A percentile compares a stretch with the other conserved stretches of the same genome.
Evolutionary conservation across 2,797 vertebrate genomes (phyloP).

Genomic region (Rhynchonycteris naso): DNA sequence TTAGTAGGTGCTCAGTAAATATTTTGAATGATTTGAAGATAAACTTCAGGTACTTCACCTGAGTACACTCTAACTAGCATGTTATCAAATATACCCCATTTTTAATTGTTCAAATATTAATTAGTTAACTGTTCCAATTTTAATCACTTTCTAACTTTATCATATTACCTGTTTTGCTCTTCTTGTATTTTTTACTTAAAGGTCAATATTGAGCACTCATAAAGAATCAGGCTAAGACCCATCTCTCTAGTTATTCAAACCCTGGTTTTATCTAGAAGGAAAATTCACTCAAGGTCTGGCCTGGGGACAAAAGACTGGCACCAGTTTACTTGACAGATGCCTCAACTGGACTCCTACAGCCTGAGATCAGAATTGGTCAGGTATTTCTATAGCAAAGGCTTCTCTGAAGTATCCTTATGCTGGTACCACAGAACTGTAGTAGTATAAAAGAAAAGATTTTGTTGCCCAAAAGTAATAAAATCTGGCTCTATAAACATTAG

Average conservation of each 20-base stretch:
- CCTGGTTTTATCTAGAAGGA: background rate
- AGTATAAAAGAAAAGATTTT: background rate
- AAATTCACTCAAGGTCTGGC: background rate
- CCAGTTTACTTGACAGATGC: background rate
- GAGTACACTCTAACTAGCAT: background rate
- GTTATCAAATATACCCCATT: background rate
- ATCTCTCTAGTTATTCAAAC: background rate
- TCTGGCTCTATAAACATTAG: background rate
- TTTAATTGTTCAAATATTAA: background rate
- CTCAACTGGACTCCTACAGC: background rate
- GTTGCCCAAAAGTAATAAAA: slow-evolving; percentile 23
- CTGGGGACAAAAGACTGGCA: background rate
- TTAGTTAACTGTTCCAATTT: background rate
- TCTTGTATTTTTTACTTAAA: background rate
- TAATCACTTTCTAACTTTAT: background rate
- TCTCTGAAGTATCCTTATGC: background rate
- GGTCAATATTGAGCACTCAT: background rate
- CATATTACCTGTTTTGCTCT: background rate
- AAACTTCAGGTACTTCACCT: background rate
- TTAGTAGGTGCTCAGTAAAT: background rate
- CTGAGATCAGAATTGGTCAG: background rate
- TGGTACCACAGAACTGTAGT: background rate
- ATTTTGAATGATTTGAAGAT: slow-evolving; percentile 41
- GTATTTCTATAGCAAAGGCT: background rate
- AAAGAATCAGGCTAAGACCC: background rate